Evolutionary conservation across 1,140 invertebrate species (phyloP).

Genomic region (Magallana ariakensis): DNA sequence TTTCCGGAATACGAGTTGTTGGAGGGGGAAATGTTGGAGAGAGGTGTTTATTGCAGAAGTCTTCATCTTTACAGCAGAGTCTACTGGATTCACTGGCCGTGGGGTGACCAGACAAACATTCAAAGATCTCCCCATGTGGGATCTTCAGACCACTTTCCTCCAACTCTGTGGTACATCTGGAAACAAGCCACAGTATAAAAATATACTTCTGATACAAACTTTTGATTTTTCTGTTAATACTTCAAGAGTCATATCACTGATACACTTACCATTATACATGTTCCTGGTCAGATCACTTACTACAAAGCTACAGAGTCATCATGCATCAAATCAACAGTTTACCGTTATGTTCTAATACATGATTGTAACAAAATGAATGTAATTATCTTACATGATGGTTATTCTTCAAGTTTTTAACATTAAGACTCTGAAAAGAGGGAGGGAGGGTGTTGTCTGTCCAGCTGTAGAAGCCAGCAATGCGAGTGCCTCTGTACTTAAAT

Average conservation of each 20-base stretch:
- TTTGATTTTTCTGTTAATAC: too few relatives aligned
- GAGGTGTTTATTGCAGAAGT: constrained; percentile 49
- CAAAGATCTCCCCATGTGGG: not conserved
- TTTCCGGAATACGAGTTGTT: constrained; percentile 11
- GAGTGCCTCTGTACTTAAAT: too few relatives aligned
- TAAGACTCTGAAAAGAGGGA: too few relatives aligned
- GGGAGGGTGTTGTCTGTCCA: too few relatives aligned
- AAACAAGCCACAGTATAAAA: not conserved
- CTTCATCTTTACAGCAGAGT: constrained; percentile 47
- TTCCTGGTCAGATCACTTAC: not conserved
- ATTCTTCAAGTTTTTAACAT: too few relatives aligned
- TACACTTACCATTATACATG: not conserved
- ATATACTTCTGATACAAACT: too few relatives aligned
- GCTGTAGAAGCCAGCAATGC: too few relatives aligned
- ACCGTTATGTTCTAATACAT: too few relatives aligned
- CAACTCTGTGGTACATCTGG: not conserved
- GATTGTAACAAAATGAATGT: too few relatives aligned
- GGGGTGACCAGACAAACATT: not conserved
- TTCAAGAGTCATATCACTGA: not conserved
- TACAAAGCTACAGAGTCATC: too few relatives aligned
- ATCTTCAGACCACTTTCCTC: not conserved
- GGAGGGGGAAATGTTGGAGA: constrained; percentile 46
- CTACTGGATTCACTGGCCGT: not conserved
- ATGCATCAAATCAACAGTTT: too few relatives aligned
- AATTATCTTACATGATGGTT: too few relatives aligned